Conservation (phyloP, 37 sponge, comb jelly and placozoan species). For the Crambe crambe region DNA sequence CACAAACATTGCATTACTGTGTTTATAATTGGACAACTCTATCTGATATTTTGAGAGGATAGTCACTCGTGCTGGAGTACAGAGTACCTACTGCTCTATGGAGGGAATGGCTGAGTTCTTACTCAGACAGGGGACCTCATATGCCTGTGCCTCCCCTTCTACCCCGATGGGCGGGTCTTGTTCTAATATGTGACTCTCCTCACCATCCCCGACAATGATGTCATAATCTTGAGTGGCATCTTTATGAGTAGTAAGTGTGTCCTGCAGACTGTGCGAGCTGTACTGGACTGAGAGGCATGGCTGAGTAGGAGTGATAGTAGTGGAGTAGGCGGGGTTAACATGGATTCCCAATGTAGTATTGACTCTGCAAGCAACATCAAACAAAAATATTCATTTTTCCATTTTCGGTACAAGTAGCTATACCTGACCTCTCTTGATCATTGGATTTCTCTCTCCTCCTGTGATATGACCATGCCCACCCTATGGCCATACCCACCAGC, state of each 20-base stretch:
- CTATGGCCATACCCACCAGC: conserved; percentile 2
- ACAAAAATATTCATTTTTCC: too few relatives aligned
- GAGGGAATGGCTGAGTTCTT: background rate
- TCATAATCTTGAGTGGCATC: background rate
- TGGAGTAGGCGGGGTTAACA: too few relatives aligned
- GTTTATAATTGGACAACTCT: too few relatives aligned
- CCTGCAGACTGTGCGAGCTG: background rate
- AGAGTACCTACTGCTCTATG: background rate
- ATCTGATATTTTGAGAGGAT: background rate
- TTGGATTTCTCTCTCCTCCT: conserved; percentile 7
- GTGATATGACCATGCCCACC: conserved; percentile 8
- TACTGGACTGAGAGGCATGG: background rate
- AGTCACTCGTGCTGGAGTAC: background rate
- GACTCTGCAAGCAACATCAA: too few relatives aligned
- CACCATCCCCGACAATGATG: background rate
- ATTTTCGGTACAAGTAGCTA: too few relatives aligned
- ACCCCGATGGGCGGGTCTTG: background rate
- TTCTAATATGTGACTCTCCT: background rate
- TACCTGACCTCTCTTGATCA: background rate
- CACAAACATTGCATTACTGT: too few relatives aligned
- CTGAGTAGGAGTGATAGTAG: too few relatives aligned
- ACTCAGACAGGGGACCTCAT: background rate
- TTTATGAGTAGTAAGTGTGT: background rate
- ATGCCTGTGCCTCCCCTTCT: background rate
- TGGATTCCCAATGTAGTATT: too few relatives aligned